Conservation (phyloP, 1,140 invertebrate genomes). For the Pachyrhynchus sulphureomaculatus region DNA sequence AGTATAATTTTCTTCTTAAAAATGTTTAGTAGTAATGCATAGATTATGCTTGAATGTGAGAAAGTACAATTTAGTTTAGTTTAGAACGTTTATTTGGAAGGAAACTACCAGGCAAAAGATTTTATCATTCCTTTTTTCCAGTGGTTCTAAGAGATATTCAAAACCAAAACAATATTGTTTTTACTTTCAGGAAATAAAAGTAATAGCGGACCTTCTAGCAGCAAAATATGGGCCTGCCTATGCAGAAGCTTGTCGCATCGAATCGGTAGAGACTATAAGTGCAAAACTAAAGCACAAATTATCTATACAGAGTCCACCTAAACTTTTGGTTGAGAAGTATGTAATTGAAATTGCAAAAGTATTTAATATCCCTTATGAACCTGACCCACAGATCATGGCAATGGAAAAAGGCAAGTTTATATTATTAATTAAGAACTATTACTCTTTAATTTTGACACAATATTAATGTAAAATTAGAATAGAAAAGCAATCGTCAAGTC, state of each 20-base stretch:
- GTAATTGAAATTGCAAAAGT: conserved; percentile 95
- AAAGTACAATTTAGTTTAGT: too few relatives aligned
- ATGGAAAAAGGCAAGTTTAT: conserved; percentile 59
- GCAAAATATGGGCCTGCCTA: conserved; percentile 95
- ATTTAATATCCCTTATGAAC: conserved; percentile 89
- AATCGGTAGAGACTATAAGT: conserved; percentile 79
- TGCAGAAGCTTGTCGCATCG: conserved; percentile 79
- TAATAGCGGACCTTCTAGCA: conserved; percentile 87
- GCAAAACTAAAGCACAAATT: conserved; percentile 96
- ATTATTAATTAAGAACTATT: not conserved
- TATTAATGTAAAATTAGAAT: too few relatives aligned
- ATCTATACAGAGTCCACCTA: conserved; percentile 93
- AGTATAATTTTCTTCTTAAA: too few relatives aligned
- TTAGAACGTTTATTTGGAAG: too few relatives aligned
- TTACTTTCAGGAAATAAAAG: conserved; percentile 74
- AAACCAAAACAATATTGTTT: conserved; percentile 18
- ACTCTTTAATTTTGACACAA: not conserved
- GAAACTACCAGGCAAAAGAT: too few relatives aligned
- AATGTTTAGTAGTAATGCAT: too few relatives aligned
- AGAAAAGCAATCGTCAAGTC: too few relatives aligned
- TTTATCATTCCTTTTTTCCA: too few relatives aligned
- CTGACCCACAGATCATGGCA: conserved; percentile 88
- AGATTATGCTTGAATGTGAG: too few relatives aligned
- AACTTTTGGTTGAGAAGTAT: conserved; percentile 94
- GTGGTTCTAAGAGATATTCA: too few relatives aligned